Base-by-base conservation (phyloP, 37 sponge, comb jelly and placozoan genomes). In the Eunapius fragilis region DNA sequence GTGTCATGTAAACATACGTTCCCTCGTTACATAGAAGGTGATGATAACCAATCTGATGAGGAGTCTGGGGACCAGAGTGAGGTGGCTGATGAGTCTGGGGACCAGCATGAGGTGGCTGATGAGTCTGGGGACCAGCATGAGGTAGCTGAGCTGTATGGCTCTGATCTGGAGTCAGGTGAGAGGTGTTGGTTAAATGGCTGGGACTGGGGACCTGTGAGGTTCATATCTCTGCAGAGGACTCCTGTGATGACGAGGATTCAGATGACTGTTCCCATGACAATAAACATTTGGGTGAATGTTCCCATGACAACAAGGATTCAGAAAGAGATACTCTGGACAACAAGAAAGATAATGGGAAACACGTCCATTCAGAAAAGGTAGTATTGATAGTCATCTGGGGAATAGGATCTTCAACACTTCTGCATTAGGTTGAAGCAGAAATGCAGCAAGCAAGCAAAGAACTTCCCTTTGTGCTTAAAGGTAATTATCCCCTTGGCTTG, bases 101-200 rank as follows among this genome's bases (percentile, higher is more conserved):
- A n/a, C n/a, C n/a, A n/a, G n/a, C n/a, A n/a, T n/a, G n/a, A n/a
- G n/a, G n/a, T n/a, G n/a, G n/a, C n/a, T n/a, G n/a, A n/a, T n/a
- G n/a, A n/a, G n/a, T n/a, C n/a, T n/a, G 32, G 78, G 37, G 37
- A 34, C 33, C 33, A 45, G 37, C 25, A 37, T 19, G n/a, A 25
- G n/a, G 34, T 72, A 0, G 83, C 83, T 48, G 88, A 83, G 13
- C 37, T 45, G 22, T 84, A 74, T 84, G 90, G 91, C 41, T 84
- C 87, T 6, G 87, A 91, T 50, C 85, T 87, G 67, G 85, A 87
- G 22, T 74, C 88, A 25, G 91, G 83, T 69, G 78, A 32, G 58
- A 41, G n/a, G n/a, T 41, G 41, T 41, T 58, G 19, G 58, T 12
- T 58, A 17, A 58, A 58, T n/a, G n/a, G n/a, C n/a, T n/a, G n/a